Evolutionary conservation across 2,113 vertebrate genomes (phyloP), one percentile per base, ranked within the genome.

Genomic region (Beaufortia kweichowensis): DNA sequence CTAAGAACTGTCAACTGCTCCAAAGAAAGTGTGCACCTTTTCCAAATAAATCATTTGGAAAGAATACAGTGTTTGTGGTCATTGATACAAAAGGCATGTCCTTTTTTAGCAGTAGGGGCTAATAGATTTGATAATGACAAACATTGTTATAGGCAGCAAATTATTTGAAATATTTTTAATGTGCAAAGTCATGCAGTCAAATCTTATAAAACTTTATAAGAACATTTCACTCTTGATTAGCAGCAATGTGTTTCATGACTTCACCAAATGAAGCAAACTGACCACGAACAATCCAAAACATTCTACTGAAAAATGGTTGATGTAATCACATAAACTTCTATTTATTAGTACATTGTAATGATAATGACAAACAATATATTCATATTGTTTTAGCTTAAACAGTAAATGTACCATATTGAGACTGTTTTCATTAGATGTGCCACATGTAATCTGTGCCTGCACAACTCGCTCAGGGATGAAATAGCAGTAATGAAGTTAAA

Each of bases 151-250:
- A 67, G 75, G 48, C 23, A 19, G 11, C 84, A 24, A 15, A 24
- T 56, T 66, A 57, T 48, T 33, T 81, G 46, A 53, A 57, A 76
- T 39, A 71, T 56, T 87, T 85, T 91, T 86, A 85, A 90, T 90
- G 90, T 92, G 91, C 89, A 92, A 91, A 89, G 82, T 89, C 90
- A 90, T 91, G 90, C 88, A 84, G 85, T 84, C 84, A 70, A 62
- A 72, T 71, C 77, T 82, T 74, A 84, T 72, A 76, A 81, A 66
- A 79, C 82, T 79, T 69, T 71, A 10, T 11, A 60, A 15, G 39
- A n/a, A n/a, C n/a, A n/a, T 84, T 85, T 77, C 26, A 65, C 29
- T 46, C 9, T 57, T 68, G 63, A 65, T 68, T 81, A 76, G 84
- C 86, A 86, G 83, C 83, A 61, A 15, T 68, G 70, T 81, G 68